Conservation (phyloP, 2,888 invertebrate genomes). For the Dione juno region DNA sequence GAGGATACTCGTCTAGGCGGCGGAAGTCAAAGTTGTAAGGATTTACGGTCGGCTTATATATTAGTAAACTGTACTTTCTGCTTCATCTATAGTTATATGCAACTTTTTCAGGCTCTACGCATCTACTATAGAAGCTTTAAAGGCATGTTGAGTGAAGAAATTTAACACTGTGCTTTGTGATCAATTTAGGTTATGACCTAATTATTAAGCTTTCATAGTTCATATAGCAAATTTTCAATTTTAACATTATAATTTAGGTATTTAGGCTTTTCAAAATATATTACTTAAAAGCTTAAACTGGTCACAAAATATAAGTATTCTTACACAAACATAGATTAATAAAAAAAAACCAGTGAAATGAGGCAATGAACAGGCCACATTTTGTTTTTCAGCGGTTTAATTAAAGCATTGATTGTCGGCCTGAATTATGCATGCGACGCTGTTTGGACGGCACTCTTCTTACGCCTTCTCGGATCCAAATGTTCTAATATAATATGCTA, state of each 20-base stretch:
- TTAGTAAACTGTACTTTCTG: neutral
- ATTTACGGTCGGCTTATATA: neutral
- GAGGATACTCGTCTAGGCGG: conserved; percentile 22
- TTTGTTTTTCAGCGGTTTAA: conserved; percentile 30
- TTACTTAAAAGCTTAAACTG: no score
- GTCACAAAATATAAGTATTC: no score
- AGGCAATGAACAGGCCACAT: conserved; percentile 8
- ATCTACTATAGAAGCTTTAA: no score
- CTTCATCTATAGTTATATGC: neutral
- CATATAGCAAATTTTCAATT: no score
- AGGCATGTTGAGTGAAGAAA: no score
- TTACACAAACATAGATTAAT: neutral
- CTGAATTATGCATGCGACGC: conserved; percentile 40
- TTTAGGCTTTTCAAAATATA: no score
- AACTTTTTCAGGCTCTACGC: no score
- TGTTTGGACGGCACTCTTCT: conserved; percentile 30
- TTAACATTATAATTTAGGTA: no score
- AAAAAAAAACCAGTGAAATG: neutral
- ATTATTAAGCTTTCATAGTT: no score
- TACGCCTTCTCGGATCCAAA: conserved; percentile 32
- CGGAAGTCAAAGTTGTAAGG: conserved; percentile 11
- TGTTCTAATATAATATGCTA: conserved; percentile 41
- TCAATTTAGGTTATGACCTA: no score
- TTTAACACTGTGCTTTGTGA: no score
- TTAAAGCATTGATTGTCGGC: conserved; percentile 29